Evolutionary conservation across 1,140 invertebrate species (phyloP).

Genomic region (Sarcophaga bullata): DNA sequence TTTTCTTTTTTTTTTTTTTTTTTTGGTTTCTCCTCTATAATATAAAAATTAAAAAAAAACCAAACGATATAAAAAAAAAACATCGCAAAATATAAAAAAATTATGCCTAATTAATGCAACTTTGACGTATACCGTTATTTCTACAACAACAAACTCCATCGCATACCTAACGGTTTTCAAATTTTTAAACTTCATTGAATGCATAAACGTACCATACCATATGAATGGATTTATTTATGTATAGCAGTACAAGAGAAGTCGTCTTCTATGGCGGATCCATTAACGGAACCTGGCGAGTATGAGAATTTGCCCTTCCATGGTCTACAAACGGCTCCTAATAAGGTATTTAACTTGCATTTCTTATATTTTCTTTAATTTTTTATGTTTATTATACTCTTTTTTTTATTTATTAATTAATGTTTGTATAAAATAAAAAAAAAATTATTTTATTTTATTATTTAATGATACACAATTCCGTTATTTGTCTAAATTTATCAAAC

Average conservation of each 20-base stretch:
- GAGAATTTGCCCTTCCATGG: constrained; percentile 94
- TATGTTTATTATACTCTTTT: constrained; percentile 34
- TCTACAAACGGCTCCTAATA: constrained; percentile 88
- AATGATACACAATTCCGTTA: constrained; percentile 10
- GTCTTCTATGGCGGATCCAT: constrained; percentile 65
- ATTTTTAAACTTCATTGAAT: no score
- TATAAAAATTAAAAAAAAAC: constrained; percentile 37
- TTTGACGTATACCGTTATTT: constrained; percentile 5
- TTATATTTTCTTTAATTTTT: constrained; percentile 45
- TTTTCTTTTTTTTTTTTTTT: constrained; percentile 37
- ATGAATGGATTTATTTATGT: not conserved
- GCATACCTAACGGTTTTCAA: not conserved
- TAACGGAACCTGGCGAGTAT: constrained; percentile 78
- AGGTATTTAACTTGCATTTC: constrained; percentile 71
- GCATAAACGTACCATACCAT: not conserved
- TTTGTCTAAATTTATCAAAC: constrained; percentile 11
- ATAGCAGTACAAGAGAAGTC: constrained; percentile 65
- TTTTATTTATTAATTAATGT: constrained; percentile 32
- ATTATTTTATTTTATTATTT: constrained; percentile 24
- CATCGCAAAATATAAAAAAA: constrained; percentile 14
- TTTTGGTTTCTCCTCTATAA: constrained; percentile 31
- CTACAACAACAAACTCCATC: not conserved
- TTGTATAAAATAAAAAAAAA: constrained; percentile 12
- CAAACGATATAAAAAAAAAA: constrained; percentile 1
- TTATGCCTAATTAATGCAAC: constrained; percentile 27